These are phyloP conservation scores for Pseudococcus viburni DNA, from an alignment of 2,888 invertebrate species.

Conservation along the genomic window DNA sequence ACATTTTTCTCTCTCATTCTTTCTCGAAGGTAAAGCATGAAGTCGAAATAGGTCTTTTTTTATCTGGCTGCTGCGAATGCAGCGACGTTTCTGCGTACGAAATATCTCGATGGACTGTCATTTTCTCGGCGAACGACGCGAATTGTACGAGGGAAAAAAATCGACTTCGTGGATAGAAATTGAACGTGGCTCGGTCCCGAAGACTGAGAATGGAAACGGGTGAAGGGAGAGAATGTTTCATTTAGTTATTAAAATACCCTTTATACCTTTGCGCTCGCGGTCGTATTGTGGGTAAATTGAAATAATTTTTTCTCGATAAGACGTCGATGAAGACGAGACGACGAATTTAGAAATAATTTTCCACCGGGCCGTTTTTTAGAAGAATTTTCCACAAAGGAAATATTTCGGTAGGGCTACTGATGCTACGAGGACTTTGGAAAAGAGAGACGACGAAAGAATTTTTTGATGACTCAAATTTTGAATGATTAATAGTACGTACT, in stretches of 20 bases:
- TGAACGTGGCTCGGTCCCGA: neutral
- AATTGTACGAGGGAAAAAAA: neutral
- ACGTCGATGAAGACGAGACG: no score
- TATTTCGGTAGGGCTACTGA: no score
- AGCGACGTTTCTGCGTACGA: neutral
- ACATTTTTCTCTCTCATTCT: constrained; percentile 55
- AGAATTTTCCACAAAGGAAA: no score
- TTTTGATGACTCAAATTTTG: no score
- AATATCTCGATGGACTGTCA: constrained; percentile 65
- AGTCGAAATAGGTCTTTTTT: constrained; percentile 53
- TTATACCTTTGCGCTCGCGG: neutral
- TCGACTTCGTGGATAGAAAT: constrained; percentile 27
- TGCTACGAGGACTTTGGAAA: no score
- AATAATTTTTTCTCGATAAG: neutral
- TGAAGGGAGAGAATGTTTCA: constrained; percentile 14
- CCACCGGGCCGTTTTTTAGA: no score
- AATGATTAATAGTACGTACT: no score
- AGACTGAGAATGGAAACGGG: neutral
- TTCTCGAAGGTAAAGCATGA: neutral
- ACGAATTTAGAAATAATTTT: no score
- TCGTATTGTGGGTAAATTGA: neutral
- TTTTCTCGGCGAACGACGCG: constrained; percentile 16
- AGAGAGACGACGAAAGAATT: no score
- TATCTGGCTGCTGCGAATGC: constrained; percentile 53
- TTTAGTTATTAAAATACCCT: constrained; percentile 61